Base-by-base conservation (phyloP, 2,113 vertebrate genomes). In the Cyprinodon tularosa region DNA sequence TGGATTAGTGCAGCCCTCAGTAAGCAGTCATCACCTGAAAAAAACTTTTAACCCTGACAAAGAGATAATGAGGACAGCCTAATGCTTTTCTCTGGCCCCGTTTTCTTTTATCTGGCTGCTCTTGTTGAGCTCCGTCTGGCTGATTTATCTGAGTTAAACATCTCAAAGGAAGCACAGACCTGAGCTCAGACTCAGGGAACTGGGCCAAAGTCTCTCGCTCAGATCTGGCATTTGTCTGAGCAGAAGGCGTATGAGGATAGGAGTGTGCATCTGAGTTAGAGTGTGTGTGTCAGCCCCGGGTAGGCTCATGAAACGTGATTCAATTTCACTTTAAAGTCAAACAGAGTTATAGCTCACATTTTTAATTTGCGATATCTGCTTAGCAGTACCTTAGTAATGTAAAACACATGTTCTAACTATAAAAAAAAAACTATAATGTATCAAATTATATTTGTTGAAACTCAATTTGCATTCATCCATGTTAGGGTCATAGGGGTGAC, bases 131-230 rank as follows among this genome's bases (percentile, higher is more conserved):
- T 75, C 71, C 6, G 68, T 77, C 83, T 82, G 85, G 66, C 77
- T 86, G 71, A 84, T 90, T 84, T 84, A 90, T 87, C 78, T 77
- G 44, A 80, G 84, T 74, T 48, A 39, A 13, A 50, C 74, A 88
- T 78, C 84, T 82, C 73, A 79, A 84, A 88, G 79, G 73, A 65
- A 71, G 64, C 66, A 39, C 63, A 45, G 64, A 72, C 68, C 62
- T 74, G 74, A 83, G 80, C 77, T 79, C 48, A 85, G 70, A 81
- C 74, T 82, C 76, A 77, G 82, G 29, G 89, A 90, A 83, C 40
- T 13, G 20, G 70, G 89, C 85, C 85, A 88, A 76, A 81, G 69
- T 76, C 69, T 71, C 80, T 83, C 64, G 75, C 76, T 77, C 76
- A 84, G 62, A 86, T 88, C 69, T 85, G 80, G 74, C 87, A 74